These are phyloP conservation scores for Craniophora ligustri DNA, from an alignment of 2,888 invertebrate species.

Conservation along the genomic window DNA sequence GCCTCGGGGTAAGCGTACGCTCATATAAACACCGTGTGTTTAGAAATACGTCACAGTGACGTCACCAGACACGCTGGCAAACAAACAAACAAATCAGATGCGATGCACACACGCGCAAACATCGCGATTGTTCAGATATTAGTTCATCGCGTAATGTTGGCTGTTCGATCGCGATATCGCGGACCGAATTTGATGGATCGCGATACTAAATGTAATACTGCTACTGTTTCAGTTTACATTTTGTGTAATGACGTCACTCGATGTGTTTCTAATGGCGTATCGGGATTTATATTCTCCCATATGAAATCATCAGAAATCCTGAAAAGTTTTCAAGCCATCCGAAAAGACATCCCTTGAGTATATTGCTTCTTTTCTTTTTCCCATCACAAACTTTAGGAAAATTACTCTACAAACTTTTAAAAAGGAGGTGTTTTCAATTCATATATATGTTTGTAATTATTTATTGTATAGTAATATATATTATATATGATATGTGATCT, in stretches of 20 bases:
- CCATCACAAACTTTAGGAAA: slow-evolving; percentile 1
- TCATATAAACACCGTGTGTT: slow-evolving; percentile 59
- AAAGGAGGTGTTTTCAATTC: too few relatives aligned
- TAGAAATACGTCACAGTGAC: slow-evolving; percentile 62
- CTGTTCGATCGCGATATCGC: slow-evolving; percentile 73
- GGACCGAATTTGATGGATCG: slow-evolving; percentile 75
- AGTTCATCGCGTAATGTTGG: slow-evolving; percentile 75
- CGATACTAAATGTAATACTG: slow-evolving; percentile 66
- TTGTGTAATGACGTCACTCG: slow-evolving; percentile 33
- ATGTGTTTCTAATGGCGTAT: slow-evolving; percentile 25
- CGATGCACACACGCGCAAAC: slow-evolving; percentile 69
- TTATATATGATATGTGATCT: too few relatives aligned
- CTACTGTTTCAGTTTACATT: slow-evolving; percentile 40
- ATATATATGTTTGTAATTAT: too few relatives aligned
- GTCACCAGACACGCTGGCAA: slow-evolving; percentile 64
- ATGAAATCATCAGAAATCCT: neutral
- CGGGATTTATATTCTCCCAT: slow-evolving; percentile 9
- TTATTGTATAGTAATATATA: too few relatives aligned
- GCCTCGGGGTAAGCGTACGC: slow-evolving; percentile 49
- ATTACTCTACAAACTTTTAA: too few relatives aligned
- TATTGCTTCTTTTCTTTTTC: neutral
- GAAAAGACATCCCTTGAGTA: too few relatives aligned
- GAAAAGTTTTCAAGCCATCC: neutral
- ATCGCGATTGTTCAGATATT: slow-evolving; percentile 78
- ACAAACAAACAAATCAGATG: slow-evolving; percentile 62